Base-by-base conservation (phyloP, 92 coral and sea anemone genomes). In the Epizoanthus ramosus region DNA sequence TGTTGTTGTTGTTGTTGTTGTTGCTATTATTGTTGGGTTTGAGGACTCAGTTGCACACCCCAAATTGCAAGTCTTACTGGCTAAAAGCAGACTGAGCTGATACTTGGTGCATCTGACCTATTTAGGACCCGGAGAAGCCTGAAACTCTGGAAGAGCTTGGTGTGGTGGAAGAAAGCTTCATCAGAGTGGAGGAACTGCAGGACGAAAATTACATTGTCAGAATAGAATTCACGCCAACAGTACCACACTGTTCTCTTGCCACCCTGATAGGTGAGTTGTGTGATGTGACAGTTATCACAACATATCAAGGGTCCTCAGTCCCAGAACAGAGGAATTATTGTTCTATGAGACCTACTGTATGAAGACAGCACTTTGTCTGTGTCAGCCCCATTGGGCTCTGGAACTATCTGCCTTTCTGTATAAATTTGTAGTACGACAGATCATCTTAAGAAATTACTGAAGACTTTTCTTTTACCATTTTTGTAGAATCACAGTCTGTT, bases 161-260 rank as follows among this genome's bases (percentile, higher is more conserved):
- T 79, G 99, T 96, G 43, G 91, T 96, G 17, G 84, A 83, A 52
- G 99, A 96, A 70, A 84, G 81, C 15, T 86, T 71, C 80, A 89
- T 96, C 50, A 64, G 80, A 63, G 95, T 96, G 43, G 65, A 90
- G 19, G 75, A 87, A 9, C 82, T 77, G 17, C 93, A 76, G 28
- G 83, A 87, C 86, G 89, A 89, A 31, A 92, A 85, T 71, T 88
- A 92, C 60, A 86, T 86, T 15, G 77, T 92, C 28, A 87, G 87
- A 63, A 92, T 96, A 63, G 83, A 83, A 31, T 96, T 96, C 71
- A 96, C 95, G 71, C 99, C 99, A 3, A 96, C 99, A 60, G 95
- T 92, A 19, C 99, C 98, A 18, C 99, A 96, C 68, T 96, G 99
- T 67, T 96, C 99, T 8, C 94, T 96, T n/a, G 99, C 99, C n/a